Evolutionary conservation across 2,113 vertebrate genomes (phyloP), one percentile per base, ranked within the genome.

Genomic region (Salvelinus fontinalis): DNA sequence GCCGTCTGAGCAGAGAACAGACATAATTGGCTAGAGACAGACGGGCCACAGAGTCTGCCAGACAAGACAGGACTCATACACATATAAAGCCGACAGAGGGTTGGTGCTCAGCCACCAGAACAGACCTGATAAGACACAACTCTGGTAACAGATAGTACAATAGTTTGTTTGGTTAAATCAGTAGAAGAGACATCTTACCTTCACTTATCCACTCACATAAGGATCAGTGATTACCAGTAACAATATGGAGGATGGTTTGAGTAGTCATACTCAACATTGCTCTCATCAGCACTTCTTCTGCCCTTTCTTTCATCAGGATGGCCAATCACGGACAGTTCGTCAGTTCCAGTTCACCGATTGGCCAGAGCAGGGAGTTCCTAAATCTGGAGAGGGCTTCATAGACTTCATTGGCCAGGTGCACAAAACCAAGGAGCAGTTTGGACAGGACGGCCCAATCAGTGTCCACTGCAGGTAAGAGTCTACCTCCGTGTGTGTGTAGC

Each of bases 291-390:
- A 44, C 39, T 44, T 44, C 9, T 3, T 48, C 26, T 1, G 44
- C 48, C 27, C 73, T 4, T 24, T 67, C 26, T 0, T 2, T 2
- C 24, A 39, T 0, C 91, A 99, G 98, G 98, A 99, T 0, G 98
- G 98, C 26, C 98, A 99, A 87, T 99, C 98, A 0, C 93, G 97
- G 54, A 99, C 98, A 0, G 98, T 99, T 1, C 95, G 98, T 9
- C 98, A 99, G 93, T 99, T 99, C 94, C 98, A 99, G 94, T 99
- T 99, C 92, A 99, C 98, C 0, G 98, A 99, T 89, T 99, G 98
- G 98, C 98, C 97, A 0, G 98, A 99, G 24, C 97, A 98, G 88
- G 98, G 97, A 0, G 98, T 99, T 90, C 97, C 98, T 79, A 99
- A 99, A 88, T 97, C 97, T 0, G 98, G 97, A 3, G 98, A 99